Percentiles rank a stretch among this genome's conserved stretches.
Evolutionary conservation across 2,888 invertebrate species (phyloP).

Genomic region (Limenitis camilla): DNA sequence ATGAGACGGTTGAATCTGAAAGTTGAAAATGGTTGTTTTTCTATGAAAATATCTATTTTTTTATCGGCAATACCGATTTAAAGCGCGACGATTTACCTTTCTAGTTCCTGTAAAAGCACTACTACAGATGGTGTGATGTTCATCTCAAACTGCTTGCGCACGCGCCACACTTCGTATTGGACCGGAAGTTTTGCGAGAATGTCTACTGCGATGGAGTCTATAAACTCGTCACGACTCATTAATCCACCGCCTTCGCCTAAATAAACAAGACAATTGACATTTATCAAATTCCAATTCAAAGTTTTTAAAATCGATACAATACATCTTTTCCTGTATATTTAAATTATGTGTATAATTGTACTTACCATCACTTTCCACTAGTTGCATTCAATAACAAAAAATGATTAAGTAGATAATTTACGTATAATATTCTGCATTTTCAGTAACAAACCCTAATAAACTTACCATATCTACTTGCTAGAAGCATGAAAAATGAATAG

Average conservation of each 20-base stretch:
- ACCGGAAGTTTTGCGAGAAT: constrained; percentile 84
- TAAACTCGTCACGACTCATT: constrained; percentile 89
- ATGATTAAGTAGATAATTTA: neutral
- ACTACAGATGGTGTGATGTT: constrained; percentile 88
- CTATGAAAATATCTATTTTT: neutral
- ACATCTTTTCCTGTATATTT: neutral
- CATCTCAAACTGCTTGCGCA: constrained; percentile 85
- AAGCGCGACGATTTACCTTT: constrained; percentile 67
- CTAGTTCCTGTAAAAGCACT: constrained; percentile 91
- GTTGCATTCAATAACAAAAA: constrained; percentile 18
- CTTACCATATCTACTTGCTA: constrained; percentile 44
- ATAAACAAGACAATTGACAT: neutral
- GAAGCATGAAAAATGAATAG: constrained; percentile 34
- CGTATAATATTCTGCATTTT: neutral
- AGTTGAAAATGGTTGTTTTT: neutral
- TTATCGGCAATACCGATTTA: neutral
- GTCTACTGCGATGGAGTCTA: constrained; percentile 85
- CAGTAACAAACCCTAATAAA: constrained; percentile 15
- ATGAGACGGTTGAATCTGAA: constrained; percentile 84
- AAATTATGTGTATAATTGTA: neutral
- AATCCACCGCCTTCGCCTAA: constrained; percentile 80
- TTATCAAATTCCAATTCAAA: neutral
- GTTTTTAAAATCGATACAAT: neutral
- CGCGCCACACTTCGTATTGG: constrained; percentile 85
- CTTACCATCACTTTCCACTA: constrained; percentile 21